Base-by-base conservation (phyloP, 2,888 invertebrate species). In the Meteorus colon region DNA sequence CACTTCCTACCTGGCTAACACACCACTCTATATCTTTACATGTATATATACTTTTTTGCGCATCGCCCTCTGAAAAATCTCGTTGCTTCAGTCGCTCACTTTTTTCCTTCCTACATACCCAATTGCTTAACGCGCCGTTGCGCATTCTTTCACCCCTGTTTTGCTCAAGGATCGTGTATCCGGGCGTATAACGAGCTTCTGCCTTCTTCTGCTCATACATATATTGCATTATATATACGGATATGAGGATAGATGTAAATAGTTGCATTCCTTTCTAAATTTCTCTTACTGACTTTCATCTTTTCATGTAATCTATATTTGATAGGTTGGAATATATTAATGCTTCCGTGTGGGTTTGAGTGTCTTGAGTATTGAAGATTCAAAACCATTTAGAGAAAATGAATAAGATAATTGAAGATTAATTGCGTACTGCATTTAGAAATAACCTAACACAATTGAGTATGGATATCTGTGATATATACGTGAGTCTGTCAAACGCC, bases 171-270 rank as follows among this genome's bases (percentile, higher is more conserved):
- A 83, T 81, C 80, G 81, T 81, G 84, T 55, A 85, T 85, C 82
- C 83, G 79, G 78, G 81, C 83, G 82, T 83, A 78, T 85, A 85
- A 87, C 82, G 82, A 85, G 84, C 81, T 83, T 78, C 80, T 77
- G 73, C 69, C 60, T 76, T 70, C 45, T 14, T 60, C n/a, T 41
- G 45, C n/a, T 60, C 45, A 14, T 70, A 60, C 48, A 69, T 69
- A 69, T 59, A 69, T 29, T 55, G n/a, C n/a, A 16, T 14, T 34
- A 34, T 34, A 34, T 34, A 34, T 2, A 34, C 2, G 34, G 2
- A 34, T 34, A 34, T 34, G 34, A 34, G 8, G 2, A 34, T 34
- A 34, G 0, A 48, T n/a, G n/a, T 55, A 24, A 19, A 55, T 10
- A 55, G 55, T 16, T 37, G 41, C 60, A 60, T 59, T 60, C 59